These are phyloP conservation scores for Arctia plantaginis DNA, from an alignment of 2,888 invertebrate species.

Conservation along the genomic window DNA sequence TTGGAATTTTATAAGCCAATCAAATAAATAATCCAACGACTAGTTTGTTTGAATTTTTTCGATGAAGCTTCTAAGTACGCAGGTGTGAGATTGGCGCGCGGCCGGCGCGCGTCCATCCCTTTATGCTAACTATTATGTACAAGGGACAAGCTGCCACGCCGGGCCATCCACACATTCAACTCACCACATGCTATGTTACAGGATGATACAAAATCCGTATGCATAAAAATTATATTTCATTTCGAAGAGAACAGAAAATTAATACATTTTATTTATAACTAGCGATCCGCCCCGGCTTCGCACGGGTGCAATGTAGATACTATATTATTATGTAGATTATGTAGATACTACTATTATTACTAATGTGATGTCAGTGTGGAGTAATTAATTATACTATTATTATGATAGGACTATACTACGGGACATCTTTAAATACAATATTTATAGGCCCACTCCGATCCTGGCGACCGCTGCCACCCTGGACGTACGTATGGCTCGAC, in stretches of 20 bases:
- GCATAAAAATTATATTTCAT: background rate
- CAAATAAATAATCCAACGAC: background rate
- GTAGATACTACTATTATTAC: too few species aligned
- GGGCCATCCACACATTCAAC: slow-evolving; percentile 52
- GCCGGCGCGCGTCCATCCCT: slow-evolving; percentile 76
- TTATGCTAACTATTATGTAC: slow-evolving; percentile 60
- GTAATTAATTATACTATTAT: too few species aligned
- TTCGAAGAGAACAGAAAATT: background rate
- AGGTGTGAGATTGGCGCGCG: slow-evolving; percentile 59
- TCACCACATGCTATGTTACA: slow-evolving; percentile 63
- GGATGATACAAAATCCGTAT: slow-evolving; percentile 46
- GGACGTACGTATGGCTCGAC: too few species aligned
- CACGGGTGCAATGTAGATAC: too few species aligned
- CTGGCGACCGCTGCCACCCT: too few species aligned
- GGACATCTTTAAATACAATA: too few species aligned
- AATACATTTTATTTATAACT: background rate
- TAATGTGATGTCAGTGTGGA: too few species aligned
- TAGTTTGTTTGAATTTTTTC: slow-evolving; percentile 25
- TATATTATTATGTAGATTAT: too few species aligned
- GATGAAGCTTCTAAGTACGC: slow-evolving; percentile 38
- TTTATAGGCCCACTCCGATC: too few species aligned
- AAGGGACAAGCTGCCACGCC: slow-evolving; percentile 72
- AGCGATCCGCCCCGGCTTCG: too few species aligned
- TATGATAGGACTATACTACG: too few species aligned
- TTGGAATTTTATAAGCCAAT: background rate